These are phyloP conservation scores for Castor canadensis DNA, from an alignment of 2,113 vertebrate species.

Conservation along the genomic window DNA sequence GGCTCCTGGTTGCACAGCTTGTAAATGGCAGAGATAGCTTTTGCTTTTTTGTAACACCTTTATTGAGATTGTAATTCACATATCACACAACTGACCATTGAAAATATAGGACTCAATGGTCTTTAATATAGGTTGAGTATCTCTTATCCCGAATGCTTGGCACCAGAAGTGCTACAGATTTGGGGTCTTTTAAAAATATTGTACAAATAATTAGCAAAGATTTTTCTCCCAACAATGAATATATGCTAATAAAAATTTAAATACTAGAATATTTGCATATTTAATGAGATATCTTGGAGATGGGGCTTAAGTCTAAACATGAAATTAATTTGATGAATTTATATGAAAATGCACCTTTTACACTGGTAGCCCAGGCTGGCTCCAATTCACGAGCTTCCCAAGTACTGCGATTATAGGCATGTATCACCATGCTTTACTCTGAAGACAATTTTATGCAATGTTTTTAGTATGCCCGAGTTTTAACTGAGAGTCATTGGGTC, in stretches of 20 bases:
- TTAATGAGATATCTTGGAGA: not conserved
- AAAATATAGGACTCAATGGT: not conserved
- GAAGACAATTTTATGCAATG: not conserved
- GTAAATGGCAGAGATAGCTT: not conserved
- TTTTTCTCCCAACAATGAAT: not conserved
- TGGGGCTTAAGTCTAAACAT: not conserved
- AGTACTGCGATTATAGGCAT: not conserved
- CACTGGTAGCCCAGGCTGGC: not conserved
- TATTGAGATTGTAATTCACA: not conserved
- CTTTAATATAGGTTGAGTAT: not conserved
- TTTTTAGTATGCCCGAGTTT: not conserved
- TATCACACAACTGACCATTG: not conserved
- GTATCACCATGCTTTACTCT: not conserved
- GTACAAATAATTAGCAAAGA: not conserved
- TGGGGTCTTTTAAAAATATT: not conserved
- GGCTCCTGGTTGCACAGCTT: not conserved
- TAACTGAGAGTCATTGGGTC: not conserved
- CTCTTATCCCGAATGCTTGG: not conserved
- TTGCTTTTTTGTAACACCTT: not conserved
- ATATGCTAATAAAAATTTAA: not conserved
- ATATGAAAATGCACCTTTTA: not conserved
- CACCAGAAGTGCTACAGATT: not conserved
- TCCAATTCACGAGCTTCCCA: no score
- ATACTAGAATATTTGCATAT: not conserved
- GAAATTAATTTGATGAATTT: not conserved